Evolutionary conservation across 2,888 invertebrate species (phyloP), one percentile per base, ranked within the genome.

Genomic region (Nomada goodeniana): DNA sequence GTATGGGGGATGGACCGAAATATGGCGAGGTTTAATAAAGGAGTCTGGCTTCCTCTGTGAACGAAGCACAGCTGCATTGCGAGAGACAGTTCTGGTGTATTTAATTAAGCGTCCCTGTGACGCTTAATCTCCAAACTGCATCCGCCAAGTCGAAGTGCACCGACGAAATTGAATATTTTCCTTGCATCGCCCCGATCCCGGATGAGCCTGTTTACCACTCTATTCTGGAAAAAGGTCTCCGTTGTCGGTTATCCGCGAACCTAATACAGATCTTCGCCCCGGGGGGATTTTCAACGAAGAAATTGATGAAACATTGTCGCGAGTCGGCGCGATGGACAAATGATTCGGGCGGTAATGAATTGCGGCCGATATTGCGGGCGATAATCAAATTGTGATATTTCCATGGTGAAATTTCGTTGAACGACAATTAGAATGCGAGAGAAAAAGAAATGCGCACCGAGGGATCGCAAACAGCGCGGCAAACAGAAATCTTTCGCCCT

Each of bases 101-200:
- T 84, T 84, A 84, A 84, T 84, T 84, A 84, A 84, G 80, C 80
- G 84, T 65, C 76, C 50, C 57, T 2, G 67, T 47, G 73, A 67
- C 68, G 80, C 84, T 84, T 84, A 84, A 84, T 84, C 77, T 81
- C 60, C 53, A 69, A 84, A 84, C 76, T 78, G 60, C 72, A 80
- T 80, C 63, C 84, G 44, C 67, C 55, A 15, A 44, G 61, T 60
- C 36, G 79, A 72, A 71, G 72, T 50, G 64, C 52, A 13, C 68
- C 47, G n/a, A 44, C 70, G 73, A 84, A 79, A 84, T 84, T 84
- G 76, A 73, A 80, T 83, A 69, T 71, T 78, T 78, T 79, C 60
- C 65, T 65, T 26, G 65, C 69, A 47, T 75, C 18, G 23, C 63
- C 23, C 50, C 7, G 15, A 18, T 10, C 29, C 36, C 26, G 18